A percentile compares a stretch with the other conserved stretches of the same genome.
Conservation (phyloP, 2,888 invertebrate genomes). For the Sminthurinus aureus region DNA sequence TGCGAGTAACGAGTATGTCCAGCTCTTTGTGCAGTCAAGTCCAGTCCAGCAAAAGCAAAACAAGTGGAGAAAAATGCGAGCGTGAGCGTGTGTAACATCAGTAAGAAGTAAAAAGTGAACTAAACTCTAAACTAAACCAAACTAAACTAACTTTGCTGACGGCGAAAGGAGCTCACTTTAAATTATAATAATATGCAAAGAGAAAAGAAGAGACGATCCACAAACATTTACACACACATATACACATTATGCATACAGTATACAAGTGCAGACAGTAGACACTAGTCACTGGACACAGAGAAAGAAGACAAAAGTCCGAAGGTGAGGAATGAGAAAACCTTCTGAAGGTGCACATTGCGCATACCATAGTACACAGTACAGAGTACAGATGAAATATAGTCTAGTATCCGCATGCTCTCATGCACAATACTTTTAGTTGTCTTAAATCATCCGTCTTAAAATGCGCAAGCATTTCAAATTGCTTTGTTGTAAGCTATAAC, state of each 20-base stretch:
- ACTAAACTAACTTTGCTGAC: slow-evolving; percentile 42
- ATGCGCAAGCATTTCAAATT: no score
- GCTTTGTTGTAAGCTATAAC: no score
- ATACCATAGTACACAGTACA: no score
- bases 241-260: background rate
- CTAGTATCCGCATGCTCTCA: no score
- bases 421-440: no score
- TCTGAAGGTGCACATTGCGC: no score
- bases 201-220: slow-evolving; percentile 16
- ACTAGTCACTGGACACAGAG: background rate
- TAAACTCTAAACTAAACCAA: no score
- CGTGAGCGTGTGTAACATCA: slow-evolving; percentile 40
- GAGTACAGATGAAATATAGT: no score
- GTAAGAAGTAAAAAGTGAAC: slow-evolving; percentile 39
- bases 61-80: slow-evolving; percentile 12
- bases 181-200: slow-evolving; percentile 37
- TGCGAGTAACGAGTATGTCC: no score
- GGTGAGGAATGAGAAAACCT: background rate
- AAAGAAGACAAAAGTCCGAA: background rate
- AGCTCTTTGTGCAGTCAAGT: background rate
- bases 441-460: no score
- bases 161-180: slow-evolving; percentile 39
- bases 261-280: background rate
- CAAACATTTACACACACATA: background rate
- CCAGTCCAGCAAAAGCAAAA: slow-evolving; percentile 8